Evolutionary conservation across 2,888 invertebrate species (phyloP).

Genomic region (Onchidella celtica): DNA sequence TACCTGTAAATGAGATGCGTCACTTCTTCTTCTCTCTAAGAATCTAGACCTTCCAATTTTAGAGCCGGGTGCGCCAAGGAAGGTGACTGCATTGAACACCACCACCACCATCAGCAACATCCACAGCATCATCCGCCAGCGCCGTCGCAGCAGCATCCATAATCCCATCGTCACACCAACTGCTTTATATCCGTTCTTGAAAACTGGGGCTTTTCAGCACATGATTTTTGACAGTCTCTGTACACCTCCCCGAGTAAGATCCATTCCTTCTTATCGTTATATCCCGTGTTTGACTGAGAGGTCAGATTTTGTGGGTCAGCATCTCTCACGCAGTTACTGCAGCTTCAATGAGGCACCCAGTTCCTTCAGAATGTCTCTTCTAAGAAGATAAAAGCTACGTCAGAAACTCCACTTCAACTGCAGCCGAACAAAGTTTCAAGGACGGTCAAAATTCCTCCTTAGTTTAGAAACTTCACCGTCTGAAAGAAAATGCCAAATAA

Average conservation of each 20-base stretch:
- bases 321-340: too few species aligned
- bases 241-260: background rate
- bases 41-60: background rate
- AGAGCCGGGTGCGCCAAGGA: background rate
- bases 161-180: constrained; percentile 4
- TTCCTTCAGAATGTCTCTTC: too few species aligned
- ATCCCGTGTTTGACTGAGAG: too few species aligned
- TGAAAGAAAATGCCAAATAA: too few species aligned
- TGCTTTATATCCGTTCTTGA: background rate
- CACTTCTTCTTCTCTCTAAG: background rate
- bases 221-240: background rate
- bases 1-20: constrained; percentile 38
- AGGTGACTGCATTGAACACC: background rate
- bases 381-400: too few species aligned
- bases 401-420: too few species aligned
- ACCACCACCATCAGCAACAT: background rate
- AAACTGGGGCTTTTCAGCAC: background rate
- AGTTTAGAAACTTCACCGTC: too few species aligned
- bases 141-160: constrained; percentile 9
- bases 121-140: constrained; percentile 30
- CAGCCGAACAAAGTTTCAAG: too few species aligned
- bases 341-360: too few species aligned
- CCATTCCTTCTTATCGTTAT: too few species aligned
- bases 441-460: too few species aligned
- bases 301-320: too few species aligned